Conservation (phyloP, 2,113 vertebrate genomes). For the Malurus alboscapulatus region DNA sequence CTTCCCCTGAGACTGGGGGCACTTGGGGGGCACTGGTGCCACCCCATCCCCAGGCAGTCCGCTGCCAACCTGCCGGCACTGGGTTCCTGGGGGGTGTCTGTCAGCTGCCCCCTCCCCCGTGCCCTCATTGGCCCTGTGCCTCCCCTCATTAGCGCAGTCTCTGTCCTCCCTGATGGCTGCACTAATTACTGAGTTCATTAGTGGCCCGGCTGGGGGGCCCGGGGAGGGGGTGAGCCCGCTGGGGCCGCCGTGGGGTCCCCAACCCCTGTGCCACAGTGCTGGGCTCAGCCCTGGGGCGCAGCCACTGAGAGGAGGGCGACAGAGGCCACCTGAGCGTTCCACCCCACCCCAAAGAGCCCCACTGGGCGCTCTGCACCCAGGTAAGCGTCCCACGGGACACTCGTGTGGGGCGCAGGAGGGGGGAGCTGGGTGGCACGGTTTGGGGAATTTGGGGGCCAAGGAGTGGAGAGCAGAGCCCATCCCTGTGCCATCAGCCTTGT, state of each 20-base stretch:
- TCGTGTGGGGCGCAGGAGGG: background rate
- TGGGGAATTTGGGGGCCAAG: background rate
- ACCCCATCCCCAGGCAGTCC: rapidly evolving
- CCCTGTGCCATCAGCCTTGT: background rate
- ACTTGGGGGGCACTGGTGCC: background rate
- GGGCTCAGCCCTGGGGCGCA: background rate
- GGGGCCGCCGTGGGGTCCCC: background rate
- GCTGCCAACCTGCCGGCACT: background rate
- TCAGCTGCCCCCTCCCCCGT: background rate
- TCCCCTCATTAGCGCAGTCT: slow-evolving; percentile 6
- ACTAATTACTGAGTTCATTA: slow-evolving; percentile 57
- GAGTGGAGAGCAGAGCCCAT: background rate
- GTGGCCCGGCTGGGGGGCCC: background rate
- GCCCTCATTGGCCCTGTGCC: slow-evolving; percentile 16
- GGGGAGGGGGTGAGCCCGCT: background rate
- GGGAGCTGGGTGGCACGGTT: background rate
- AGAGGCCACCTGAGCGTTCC: rapidly evolving
- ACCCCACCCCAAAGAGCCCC: background rate
- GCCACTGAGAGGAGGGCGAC: rapidly evolving
- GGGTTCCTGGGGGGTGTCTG: background rate
- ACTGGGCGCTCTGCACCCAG: background rate
- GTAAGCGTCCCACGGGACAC: background rate
- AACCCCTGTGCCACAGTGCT: background rate
- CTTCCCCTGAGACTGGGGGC: rapidly evolving
- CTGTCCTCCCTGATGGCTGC: background rate